Evolutionary conservation across 2,113 vertebrate genomes (phyloP).

Genomic region (Chloropsis cyanopogon): DNA sequence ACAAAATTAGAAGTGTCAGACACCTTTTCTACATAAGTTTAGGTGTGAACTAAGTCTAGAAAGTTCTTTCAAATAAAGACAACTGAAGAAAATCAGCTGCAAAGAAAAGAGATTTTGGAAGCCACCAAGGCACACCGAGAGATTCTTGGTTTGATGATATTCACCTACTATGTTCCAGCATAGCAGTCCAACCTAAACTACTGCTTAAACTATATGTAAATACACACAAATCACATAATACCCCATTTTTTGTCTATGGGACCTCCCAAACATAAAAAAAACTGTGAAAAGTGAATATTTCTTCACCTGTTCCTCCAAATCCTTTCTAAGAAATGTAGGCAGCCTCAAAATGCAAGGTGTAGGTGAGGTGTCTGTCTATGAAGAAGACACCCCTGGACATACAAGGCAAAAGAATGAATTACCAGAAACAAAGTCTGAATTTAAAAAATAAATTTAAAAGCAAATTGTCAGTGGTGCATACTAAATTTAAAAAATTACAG

Average conservation of each 20-base stretch:
- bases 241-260: not conserved
- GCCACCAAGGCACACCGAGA: not conserved
- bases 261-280: not conserved
- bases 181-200: not conserved
- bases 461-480: not conserved
- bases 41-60: not conserved
- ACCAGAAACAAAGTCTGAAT: not conserved
- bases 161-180: not conserved
- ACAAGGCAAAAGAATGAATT: not conserved
- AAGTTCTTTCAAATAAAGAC: not conserved
- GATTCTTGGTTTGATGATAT: not conserved
- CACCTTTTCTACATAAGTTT: not conserved
- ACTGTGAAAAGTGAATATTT: not conserved
- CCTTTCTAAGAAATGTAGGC: not conserved
- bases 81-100: not conserved
- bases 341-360: not conserved
- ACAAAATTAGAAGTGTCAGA: not conserved
- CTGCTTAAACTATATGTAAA: not conserved
- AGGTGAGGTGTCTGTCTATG: not conserved
- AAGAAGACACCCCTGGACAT: not conserved
- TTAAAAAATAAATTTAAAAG: not conserved
- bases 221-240: not conserved
- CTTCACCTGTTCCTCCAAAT: not conserved
- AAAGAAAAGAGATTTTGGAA: not conserved
- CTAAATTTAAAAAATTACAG: not conserved